Evolutionary conservation across 2,113 vertebrate species (phyloP).

Genomic region (Scalopus aquaticus): DNA sequence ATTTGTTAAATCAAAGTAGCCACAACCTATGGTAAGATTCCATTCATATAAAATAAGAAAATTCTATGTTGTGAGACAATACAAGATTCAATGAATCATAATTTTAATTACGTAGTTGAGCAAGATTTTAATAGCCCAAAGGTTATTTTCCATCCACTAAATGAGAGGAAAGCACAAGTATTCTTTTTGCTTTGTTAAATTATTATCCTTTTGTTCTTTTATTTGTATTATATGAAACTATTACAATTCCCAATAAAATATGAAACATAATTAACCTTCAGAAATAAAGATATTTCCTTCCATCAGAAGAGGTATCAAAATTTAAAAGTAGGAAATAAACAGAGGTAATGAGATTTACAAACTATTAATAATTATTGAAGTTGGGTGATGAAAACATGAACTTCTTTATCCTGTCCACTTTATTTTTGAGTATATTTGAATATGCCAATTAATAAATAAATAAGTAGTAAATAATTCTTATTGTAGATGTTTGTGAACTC

Average conservation of each 20-base stretch:
- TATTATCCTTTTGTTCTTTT: neutral
- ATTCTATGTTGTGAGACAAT: neutral
- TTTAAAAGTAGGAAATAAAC: neutral
- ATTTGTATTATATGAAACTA: neutral
- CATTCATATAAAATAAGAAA: neutral
- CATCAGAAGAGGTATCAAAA: neutral
- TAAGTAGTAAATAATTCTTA: neutral
- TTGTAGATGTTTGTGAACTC: neutral
- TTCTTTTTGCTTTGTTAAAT: constrained; percentile 24
- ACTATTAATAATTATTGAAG: neutral
- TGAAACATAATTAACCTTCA: neutral
- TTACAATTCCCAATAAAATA: constrained; percentile 3
- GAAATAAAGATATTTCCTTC: constrained; percentile 25
- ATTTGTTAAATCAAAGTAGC: neutral
- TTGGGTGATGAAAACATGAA: neutral
- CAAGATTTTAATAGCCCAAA: constrained; percentile 11
- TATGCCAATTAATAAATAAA: neutral
- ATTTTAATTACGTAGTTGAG: neutral
- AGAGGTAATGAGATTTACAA: neutral
- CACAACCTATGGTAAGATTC: neutral
- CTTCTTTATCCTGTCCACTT: neutral
- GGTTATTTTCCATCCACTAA: constrained; percentile 19
- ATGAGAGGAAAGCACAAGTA: constrained; percentile 21
- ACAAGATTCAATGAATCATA: constrained; percentile 16
- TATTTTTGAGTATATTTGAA: neutral